phyloP scores from a whole-genome alignment of 2,113 vertebrate genomes.

The Hemiprocne comata region DNA sequence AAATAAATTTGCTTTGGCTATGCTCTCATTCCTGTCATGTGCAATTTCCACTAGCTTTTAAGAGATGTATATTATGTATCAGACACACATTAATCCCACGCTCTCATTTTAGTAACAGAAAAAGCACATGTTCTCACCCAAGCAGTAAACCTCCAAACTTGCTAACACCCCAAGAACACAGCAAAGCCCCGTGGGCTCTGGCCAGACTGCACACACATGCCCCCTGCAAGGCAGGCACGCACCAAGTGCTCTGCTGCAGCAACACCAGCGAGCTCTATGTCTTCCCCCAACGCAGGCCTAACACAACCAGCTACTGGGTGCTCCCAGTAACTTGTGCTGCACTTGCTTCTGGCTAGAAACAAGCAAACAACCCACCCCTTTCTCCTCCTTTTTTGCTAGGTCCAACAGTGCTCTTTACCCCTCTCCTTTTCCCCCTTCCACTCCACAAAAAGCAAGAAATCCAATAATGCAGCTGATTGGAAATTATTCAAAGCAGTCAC shows the following conservation, averaged over 20 bases:
- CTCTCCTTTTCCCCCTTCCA: background rate
- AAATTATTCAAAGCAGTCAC: background rate
- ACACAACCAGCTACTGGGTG: background rate
- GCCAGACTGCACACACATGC: rapidly evolving
- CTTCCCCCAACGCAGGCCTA: background rate
- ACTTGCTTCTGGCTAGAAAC: background rate
- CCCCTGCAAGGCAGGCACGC: background rate
- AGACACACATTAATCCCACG: background rate
- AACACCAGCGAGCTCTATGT: rapidly evolving
- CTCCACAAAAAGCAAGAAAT: background rate
- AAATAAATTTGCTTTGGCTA: slow-evolving; percentile 29
- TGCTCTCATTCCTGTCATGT: background rate
- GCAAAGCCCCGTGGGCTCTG: background rate
- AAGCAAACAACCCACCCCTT: rapidly evolving
- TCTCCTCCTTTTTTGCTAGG: background rate
- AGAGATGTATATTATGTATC: background rate
- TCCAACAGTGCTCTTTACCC: background rate
- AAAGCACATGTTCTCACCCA: background rate
- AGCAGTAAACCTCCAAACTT: background rate
- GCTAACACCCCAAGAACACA: background rate
- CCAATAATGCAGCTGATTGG: background rate
- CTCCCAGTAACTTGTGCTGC: background rate
- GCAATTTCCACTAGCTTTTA: slow-evolving; percentile 22
- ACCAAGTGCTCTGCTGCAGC: background rate
- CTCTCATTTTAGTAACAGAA: background rate